phyloP scores from a whole-genome alignment of 2,113 vertebrate species.

The Sceloporus tristichus region DNA sequence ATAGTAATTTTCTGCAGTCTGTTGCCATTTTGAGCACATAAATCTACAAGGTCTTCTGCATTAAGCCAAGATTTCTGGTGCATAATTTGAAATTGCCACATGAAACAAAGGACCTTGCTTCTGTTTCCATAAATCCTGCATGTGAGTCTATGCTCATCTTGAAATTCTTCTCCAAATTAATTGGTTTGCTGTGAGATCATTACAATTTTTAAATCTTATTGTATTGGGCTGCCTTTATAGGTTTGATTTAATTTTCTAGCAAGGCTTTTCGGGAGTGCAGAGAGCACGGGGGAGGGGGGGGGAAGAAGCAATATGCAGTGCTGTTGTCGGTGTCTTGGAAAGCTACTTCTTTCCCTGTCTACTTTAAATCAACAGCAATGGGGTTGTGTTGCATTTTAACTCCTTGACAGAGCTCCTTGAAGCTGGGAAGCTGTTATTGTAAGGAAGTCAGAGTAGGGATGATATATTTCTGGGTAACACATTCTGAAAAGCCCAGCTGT shows the following conservation, averaged over 20 bases:
- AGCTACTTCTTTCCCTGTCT: slow-evolving; percentile 51
- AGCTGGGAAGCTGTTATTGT: slow-evolving; percentile 51
- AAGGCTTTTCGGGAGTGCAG: slow-evolving; percentile 14
- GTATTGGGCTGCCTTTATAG: slow-evolving; percentile 47
- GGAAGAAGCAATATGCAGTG: slow-evolving; percentile 3
- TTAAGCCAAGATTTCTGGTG: not conserved
- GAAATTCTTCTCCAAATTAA: slow-evolving; percentile 39
- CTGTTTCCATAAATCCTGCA: not conserved
- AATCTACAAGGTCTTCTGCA: slow-evolving; percentile 28
- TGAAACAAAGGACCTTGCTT: slow-evolving; percentile 10
- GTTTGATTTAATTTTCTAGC: slow-evolving; percentile 43
- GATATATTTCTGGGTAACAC: slow-evolving; percentile 64
- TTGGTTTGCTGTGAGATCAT: slow-evolving; percentile 15
- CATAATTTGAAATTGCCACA: not conserved
- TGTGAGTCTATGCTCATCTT: not conserved
- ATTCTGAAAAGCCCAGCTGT: slow-evolving; percentile 26
- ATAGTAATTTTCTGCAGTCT: not conserved
- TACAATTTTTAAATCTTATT: not conserved
- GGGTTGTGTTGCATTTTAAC: slow-evolving; percentile 54
- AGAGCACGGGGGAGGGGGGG: not conserved
- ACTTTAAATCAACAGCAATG: slow-evolving; percentile 60
- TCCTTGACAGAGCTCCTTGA: slow-evolving; percentile 55
- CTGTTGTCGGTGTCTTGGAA: slow-evolving; percentile 56
- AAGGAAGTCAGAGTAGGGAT: slow-evolving; percentile 60
- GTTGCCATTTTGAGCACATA: not conserved